Conservation (phyloP, 2,797 vertebrate genomes). For the Mareca strepera region DNA sequence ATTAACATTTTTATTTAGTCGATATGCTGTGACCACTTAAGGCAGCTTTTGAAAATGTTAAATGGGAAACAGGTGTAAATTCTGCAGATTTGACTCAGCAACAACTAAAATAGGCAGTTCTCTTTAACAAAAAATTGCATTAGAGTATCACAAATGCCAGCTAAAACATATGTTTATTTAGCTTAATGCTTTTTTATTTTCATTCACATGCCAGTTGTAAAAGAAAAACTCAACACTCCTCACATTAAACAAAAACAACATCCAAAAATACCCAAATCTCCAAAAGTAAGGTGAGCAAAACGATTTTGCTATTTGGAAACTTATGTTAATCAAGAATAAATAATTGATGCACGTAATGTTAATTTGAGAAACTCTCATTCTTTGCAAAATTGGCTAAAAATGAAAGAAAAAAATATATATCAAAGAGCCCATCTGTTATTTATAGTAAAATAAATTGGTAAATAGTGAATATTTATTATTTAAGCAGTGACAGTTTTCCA, state of each 20-base stretch:
- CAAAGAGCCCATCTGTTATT: slow-evolving; percentile 38
- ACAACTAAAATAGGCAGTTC: neutral
- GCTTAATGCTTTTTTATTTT: neutral
- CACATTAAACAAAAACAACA: slow-evolving; percentile 16
- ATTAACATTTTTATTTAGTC: neutral
- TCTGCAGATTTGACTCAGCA: neutral
- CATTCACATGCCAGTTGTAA: neutral
- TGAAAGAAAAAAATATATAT: neutral
- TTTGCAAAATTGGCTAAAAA: slow-evolving; percentile 12
- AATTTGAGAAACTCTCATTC: neutral
- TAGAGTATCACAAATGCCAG: neutral
- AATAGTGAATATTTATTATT: slow-evolving; percentile 60
- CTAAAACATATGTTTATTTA: neutral
- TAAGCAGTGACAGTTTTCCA: slow-evolving; percentile 55
- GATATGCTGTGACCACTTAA: neutral
- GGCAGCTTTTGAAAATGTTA: slow-evolving; percentile 21
- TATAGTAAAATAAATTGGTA: slow-evolving; percentile 57
- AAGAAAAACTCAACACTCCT: slow-evolving; percentile 26
- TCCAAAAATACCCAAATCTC: neutral
- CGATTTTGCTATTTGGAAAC: slow-evolving; percentile 29
- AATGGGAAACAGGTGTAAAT: slow-evolving; percentile 4
- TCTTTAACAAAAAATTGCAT: neutral
- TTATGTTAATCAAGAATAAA: slow-evolving; percentile 14
- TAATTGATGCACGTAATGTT: neutral
- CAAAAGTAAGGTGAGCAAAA: slow-evolving; percentile 22